Base-by-base conservation (phyloP, 2,797 vertebrate genomes). In the Hoplostethus mediterraneus region DNA sequence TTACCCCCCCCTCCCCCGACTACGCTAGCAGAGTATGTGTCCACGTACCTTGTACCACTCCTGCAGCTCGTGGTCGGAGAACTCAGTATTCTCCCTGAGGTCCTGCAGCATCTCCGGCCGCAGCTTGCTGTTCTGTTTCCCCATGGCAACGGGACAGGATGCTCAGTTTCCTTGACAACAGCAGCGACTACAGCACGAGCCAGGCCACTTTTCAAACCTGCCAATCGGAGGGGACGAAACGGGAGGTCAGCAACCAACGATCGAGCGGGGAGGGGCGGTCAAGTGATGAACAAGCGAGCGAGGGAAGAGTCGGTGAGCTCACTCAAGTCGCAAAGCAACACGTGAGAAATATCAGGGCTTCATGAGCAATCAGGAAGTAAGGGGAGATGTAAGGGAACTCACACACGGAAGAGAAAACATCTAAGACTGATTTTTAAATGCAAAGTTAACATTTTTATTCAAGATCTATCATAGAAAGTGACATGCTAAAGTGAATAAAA, bases 81-180 rank as follows among this genome's bases (percentile, higher is more conserved):
- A 96, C 90, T 96, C 95, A 0, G 95, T 96, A 77, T 95, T 96
- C 90, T 96, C 95, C 74, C 95, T 89, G 65, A 96, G 93, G 90
- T 96, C 95, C 87, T 95, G 93, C 79, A 96, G 92, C 92, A 95
- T 93, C 93, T 96, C 95, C 10, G 95, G 95, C 79, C 95, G 91
- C 70, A 96, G 92, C 80, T 96, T 96, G 92, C 95, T 96, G 94
- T 96, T 96, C 85, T 96, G 95, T 85, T 96, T 96, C 84, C 95
- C 95, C 95, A 96, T 96, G 90, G 90, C 81, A 72, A 89, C 76
- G 64, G 88, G 90, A 86, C 80, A 11, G 81, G 81, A 67, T 45
- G 80, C 73, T 80, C 5, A 48, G 80, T 88, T 84, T 89, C 79
- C 87, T 89, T 75, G 75, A 84, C 81, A 49, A 85, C 79, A 53